Conservation (phyloP, 1,140 invertebrate genomes). For the Cyclina sinensis region DNA sequence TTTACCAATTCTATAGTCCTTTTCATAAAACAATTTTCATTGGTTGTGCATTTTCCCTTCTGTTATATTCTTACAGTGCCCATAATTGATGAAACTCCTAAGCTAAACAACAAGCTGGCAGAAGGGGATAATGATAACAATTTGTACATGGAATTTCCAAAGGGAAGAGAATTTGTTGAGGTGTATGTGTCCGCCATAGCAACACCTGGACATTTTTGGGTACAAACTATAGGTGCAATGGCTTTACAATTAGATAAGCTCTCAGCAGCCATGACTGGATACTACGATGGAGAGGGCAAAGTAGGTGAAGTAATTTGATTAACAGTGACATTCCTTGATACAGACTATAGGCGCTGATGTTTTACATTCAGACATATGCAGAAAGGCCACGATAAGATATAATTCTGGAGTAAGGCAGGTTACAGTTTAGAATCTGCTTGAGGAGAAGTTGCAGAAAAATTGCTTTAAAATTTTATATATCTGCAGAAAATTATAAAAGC, state of each 20-base stretch:
- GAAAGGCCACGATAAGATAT: too few species aligned
- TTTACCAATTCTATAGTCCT: too few species aligned
- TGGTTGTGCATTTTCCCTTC: too few species aligned
- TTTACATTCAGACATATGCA: too few species aligned
- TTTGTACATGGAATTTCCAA: constrained; percentile 84
- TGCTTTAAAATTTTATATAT: too few species aligned
- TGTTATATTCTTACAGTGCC: not conserved
- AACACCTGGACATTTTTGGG: constrained; percentile 93
- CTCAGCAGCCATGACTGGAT: constrained; percentile 92
- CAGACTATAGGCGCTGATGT: too few species aligned
- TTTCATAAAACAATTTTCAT: too few species aligned
- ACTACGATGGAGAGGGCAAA: constrained; percentile 87
- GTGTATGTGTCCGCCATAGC: constrained; percentile 94
- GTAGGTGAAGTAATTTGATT: constrained; percentile 42
- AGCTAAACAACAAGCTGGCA: not conserved
- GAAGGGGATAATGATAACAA: not conserved
- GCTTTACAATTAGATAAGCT: constrained; percentile 91
- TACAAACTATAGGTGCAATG: constrained; percentile 92
- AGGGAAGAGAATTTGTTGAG: constrained; percentile 88
- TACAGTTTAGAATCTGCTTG: too few species aligned
- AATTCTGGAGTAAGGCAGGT: too few species aligned
- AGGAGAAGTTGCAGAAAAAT: too few species aligned
- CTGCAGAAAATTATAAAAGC: too few species aligned
- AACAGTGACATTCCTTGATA: not conserved
- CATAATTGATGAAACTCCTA: not conserved